These are phyloP conservation scores for Proctacanthus coquilletti DNA, from an alignment of 1,140 invertebrate genomes.

Conservation along the genomic window DNA sequence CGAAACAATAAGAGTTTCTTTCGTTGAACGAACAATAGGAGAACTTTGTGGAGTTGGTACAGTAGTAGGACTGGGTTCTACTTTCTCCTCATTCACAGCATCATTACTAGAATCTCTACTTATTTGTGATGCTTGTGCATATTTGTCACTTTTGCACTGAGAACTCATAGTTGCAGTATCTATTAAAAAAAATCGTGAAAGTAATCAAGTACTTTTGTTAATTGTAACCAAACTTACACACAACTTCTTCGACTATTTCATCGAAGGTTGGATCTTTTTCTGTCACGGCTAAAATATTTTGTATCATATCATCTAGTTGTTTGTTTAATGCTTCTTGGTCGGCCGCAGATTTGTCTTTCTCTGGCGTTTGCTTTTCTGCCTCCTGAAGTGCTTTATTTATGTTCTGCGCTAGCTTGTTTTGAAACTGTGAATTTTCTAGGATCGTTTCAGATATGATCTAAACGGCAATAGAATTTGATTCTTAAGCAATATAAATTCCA, in stretches of 20 bases:
- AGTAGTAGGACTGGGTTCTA: too few relatives aligned
- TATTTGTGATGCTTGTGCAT: too few relatives aligned
- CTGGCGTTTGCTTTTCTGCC: neutral
- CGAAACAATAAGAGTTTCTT: too few relatives aligned
- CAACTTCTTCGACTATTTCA: slow-evolving; percentile 21
- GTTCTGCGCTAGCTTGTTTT: slow-evolving; percentile 19
- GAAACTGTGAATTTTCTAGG: slow-evolving; percentile 19
- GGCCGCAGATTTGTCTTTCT: neutral
- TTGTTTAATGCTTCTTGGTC: slow-evolving; percentile 5
- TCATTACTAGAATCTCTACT: too few relatives aligned
- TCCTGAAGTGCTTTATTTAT: slow-evolving; percentile 18
- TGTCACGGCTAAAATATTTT: slow-evolving; percentile 22
- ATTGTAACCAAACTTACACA: slow-evolving; percentile 10
- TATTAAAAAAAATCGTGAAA: too few relatives aligned
- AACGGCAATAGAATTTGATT: neutral
- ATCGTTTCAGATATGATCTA: slow-evolving; percentile 20
- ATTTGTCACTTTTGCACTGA: too few relatives aligned
- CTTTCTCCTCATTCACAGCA: too few relatives aligned
- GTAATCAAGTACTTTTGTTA: too few relatives aligned
- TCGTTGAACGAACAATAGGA: too few relatives aligned
- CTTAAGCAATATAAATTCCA: neutral
- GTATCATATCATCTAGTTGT: slow-evolving; percentile 18
- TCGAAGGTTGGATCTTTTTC: slow-evolving; percentile 27
- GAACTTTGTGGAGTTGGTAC: too few relatives aligned
- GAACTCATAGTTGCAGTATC: too few relatives aligned